These are phyloP conservation scores for Platichthys flesus DNA, from an alignment of 2,113 vertebrate species.

Conservation along the genomic window DNA sequence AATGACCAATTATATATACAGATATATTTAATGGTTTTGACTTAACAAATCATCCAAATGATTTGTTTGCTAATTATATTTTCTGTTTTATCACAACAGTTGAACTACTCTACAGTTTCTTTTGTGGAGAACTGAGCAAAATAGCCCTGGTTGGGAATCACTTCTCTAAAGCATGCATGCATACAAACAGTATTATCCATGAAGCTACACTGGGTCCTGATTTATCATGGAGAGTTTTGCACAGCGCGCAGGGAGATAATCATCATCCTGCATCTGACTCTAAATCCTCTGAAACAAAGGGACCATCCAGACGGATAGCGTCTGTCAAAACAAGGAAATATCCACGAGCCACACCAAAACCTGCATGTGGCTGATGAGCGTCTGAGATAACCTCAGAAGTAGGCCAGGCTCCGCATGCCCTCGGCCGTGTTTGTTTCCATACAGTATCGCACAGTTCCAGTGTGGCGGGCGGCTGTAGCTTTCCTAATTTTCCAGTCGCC, in stretches of 20 bases:
- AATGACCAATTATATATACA: background rate
- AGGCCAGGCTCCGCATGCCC: slow-evolving; percentile 31
- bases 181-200: background rate
- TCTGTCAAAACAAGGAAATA: slow-evolving; percentile 73
- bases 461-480: slow-evolving; percentile 27
- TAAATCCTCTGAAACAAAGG: slow-evolving; percentile 65
- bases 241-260: slow-evolving; percentile 26
- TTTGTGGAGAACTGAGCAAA: too few relatives aligned
- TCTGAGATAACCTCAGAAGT: slow-evolving; percentile 65
- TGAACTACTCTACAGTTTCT: too few relatives aligned
- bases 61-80: too few relatives aligned
- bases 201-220: background rate
- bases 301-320: slow-evolving; percentile 23
- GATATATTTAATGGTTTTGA: too few relatives aligned
- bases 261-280: slow-evolving; percentile 36
- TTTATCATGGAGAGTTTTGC: slow-evolving; percentile 21
- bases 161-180: background rate
- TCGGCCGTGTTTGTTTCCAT: slow-evolving; percentile 37
- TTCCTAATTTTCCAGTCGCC: slow-evolving; percentile 63
- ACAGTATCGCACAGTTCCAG: slow-evolving; percentile 29
- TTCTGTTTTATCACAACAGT: too few relatives aligned
- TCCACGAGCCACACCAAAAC: background rate
- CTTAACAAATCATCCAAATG: too few relatives aligned
- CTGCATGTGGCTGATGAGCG: slow-evolving; percentile 43
- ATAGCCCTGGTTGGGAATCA: background rate